A percentile compares a stretch with the other conserved stretches of the same genome.
Conservation (phyloP, 2,888 invertebrate species). For the Rhorus exstirpatorius region DNA sequence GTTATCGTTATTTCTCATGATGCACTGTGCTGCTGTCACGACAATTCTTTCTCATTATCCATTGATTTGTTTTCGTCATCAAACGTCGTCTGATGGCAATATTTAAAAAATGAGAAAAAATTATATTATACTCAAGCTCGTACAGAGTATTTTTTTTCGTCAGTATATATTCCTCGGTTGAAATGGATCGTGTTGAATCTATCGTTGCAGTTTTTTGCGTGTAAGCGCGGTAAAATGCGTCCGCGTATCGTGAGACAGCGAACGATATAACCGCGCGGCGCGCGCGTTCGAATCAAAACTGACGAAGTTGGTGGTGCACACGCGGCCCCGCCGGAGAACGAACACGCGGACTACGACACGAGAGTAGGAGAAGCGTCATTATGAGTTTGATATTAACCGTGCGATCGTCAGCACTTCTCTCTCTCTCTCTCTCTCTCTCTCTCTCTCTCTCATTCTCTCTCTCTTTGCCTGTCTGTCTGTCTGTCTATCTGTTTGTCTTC, state of each 20-base stretch:
- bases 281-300: slow-evolving; percentile 64
- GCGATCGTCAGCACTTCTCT: slow-evolving; percentile 30
- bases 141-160: slow-evolving; percentile 16
- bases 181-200: slow-evolving; percentile 19
- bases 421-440: background rate
- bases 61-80: background rate
- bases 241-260: slow-evolving; percentile 26
- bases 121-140: background rate
- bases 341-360: slow-evolving; percentile 47
- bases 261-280: slow-evolving; percentile 52
- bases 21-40: too few relatives aligned
- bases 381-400: slow-evolving; percentile 52
- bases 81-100: background rate
- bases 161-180: slow-evolving; percentile 27
- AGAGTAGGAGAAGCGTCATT: slow-evolving; percentile 46
- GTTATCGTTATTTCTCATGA: background rate
- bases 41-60: background rate
- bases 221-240: background rate
- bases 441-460: slow-evolving; percentile 3
- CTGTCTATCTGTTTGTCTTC: background rate
- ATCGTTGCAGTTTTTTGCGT: slow-evolving; percentile 10
- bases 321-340: slow-evolving; percentile 46
- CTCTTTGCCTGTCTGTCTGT: background rate
- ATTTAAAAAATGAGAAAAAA: background rate
- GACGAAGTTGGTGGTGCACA: slow-evolving; percentile 53